Base-by-base conservation (phyloP, 2,888 invertebrate species). In the Conops quadrifasciatus region DNA sequence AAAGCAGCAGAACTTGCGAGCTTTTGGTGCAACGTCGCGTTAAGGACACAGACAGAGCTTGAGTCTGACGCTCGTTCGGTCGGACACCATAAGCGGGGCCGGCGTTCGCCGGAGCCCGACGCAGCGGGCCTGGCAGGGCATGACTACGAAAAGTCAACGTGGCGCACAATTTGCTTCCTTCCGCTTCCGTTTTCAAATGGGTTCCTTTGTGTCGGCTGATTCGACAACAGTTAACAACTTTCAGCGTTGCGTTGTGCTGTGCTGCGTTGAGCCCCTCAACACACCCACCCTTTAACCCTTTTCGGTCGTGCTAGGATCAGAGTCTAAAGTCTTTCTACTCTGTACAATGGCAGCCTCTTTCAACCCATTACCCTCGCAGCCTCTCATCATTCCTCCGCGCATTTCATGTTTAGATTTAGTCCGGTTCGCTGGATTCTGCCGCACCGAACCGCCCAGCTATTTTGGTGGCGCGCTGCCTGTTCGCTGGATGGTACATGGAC, bases 141-240 rank as follows among this genome's bases (percentile, higher is more conserved):
- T n/a, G n/a, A n/a, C n/a, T 19, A 36, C 59, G 65, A 73, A 60
- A 74, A 74, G 73, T 74, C 73, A 74, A 74, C 73, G 73, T 73
- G 73, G 73, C 73, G 71, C 71, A 71, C 74, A 74, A 74, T 74
- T 74, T 74, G 74, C 71, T 74, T 73, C 73, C 74, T 74, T 74
- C 73, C 74, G 73, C 56, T 74, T 74, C 71, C 74, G 73, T 56
- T 67, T 62, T 67, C 51, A 70, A 70, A 73, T 74, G 68, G 72
- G 47, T 43, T 47, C 58, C 59, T 72, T 72, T 72, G 53, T 72
- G 66, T 72, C n/a, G 21, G 67, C 71, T 24, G 51, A 56, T 67
- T 67, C 71, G 71, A 67, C 71, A 63, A 60, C 71, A 71, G 71
- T 71, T 71, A 67, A 71, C 67, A 71, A 71, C 71, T 71, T 71